Percentiles rank a stretch among this genome's conserved stretches.
These are phyloP conservation scores for Diabrotica undecimpunctata DNA, from an alignment of 1,140 invertebrate species.

Conservation along the genomic window DNA sequence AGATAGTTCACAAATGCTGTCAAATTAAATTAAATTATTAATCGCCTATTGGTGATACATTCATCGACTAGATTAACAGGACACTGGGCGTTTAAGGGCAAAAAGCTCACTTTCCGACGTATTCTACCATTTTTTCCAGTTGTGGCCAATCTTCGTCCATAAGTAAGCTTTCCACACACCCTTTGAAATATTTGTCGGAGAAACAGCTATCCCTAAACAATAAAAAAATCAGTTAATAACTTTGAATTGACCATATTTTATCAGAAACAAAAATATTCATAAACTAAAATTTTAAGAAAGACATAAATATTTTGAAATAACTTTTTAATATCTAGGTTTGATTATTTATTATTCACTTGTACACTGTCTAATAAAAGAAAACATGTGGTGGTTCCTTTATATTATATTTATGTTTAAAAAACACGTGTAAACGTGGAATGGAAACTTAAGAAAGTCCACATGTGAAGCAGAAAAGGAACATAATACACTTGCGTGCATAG, in stretches of 20 bases:
- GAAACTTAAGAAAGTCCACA: too few species aligned
- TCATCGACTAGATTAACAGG: constrained; percentile 46
- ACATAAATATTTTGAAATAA: too few species aligned
- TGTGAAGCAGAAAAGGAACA: too few species aligned
- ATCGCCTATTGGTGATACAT: constrained; percentile 35
- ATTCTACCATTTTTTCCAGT: constrained; percentile 60
- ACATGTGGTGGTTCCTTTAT: not conserved
- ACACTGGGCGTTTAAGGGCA: constrained; percentile 24
- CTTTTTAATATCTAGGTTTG: too few species aligned
- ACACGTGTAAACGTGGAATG: not conserved
- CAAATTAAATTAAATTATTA: constrained; percentile 34
- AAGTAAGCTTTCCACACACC: constrained; percentile 82
- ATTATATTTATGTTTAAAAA: not conserved
- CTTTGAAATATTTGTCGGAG: constrained; percentile 84
- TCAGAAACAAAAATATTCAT: not conserved
- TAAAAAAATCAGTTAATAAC: not conserved
- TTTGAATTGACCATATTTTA: not conserved
- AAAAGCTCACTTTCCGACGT: constrained; percentile 45
- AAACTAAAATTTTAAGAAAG: not conserved
- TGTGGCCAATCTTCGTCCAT: constrained; percentile 75
- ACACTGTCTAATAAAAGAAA: not conserved
- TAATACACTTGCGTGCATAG: too few species aligned
- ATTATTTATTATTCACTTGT: not conserved
- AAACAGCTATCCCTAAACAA: constrained; percentile 78
- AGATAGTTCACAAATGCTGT: constrained; percentile 33